Evolutionary conservation across 2,888 invertebrate genomes (phyloP).

Genomic region (Rhagium mordax): DNA sequence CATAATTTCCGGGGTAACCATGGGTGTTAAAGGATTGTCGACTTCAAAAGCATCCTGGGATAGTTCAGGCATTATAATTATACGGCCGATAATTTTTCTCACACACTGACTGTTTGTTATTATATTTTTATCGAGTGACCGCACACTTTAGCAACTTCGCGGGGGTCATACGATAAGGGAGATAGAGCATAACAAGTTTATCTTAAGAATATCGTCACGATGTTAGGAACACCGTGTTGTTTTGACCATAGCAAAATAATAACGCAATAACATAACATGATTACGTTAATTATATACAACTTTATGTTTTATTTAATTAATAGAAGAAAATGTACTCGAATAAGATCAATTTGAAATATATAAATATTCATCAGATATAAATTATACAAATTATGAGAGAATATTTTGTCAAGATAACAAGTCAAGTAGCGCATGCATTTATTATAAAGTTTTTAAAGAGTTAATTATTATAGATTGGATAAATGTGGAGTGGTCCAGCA

Average conservation of each 20-base stretch:
- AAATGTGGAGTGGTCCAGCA: too few species aligned
- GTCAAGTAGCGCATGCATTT: too few species aligned
- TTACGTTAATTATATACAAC: neutral
- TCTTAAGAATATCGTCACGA: neutral
- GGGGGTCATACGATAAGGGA: constrained; percentile 41
- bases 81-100: neutral
- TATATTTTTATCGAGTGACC: constrained; percentile 30
- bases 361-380: too few species aligned
- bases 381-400: too few species aligned
- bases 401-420: too few species aligned
- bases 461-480: too few species aligned
- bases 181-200: constrained; percentile 21
- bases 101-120: constrained; percentile 26
- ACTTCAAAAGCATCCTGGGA: constrained; percentile 72
- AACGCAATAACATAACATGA: neutral
- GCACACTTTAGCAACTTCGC: constrained; percentile 36
- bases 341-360: too few species aligned
- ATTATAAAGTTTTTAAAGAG: too few species aligned
- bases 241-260: neutral
- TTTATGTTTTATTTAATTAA: neutral
- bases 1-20: constrained; percentile 72
- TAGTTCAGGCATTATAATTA: constrained; percentile 72
- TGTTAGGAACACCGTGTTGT: neutral
- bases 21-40: constrained; percentile 73
- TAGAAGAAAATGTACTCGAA: too few species aligned